Base-by-base conservation (phyloP, 2,888 invertebrate species). In the Drosophila setosimentum region DNA sequence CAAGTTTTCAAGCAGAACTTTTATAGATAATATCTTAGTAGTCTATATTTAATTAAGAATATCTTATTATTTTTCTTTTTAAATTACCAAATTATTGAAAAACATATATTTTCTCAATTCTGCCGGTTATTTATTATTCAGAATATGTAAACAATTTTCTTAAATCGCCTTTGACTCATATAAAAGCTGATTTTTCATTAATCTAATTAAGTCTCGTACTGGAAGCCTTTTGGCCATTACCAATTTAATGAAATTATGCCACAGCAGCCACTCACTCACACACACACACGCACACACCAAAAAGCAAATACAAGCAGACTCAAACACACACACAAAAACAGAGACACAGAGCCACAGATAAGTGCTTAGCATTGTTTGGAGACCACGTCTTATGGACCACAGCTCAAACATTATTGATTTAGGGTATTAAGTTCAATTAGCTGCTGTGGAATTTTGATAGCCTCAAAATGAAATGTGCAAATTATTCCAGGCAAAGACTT, bases 391-490 rank as follows among this genome's bases (percentile, higher is more conserved):
- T 50, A n/a, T n/a, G 35, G 68, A 58, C 60, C 64, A 48, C 42
- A 59, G 63, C 65, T 73, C 55, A 66, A 80, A 82, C 69, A 78
- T 73, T 84, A 87, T 84, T 87, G 84, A 84, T 84, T 84, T 72
- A 58, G 64, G 37, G 62, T 70, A 84, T 87, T 84, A 78, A 62
- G 82, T 82, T 82, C 82, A 84, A 84, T 84, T 84, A 80, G 80
- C 63, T 73, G 62, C 42, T 27, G 8, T 54, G 72, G 66, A 62
- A 80, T 71, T 78, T 83, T 70, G 74, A 73, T 73, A 53, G 70
- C 42, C 50, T 69, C 71, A 60, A 57, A 7, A 16, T 61, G 62
- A 68, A 71, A 48, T 62, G 53, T 21, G 50, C 71, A 63, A 72
- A 75, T 64, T 51, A 51, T 63, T 35, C 54, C 45, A 30, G 32